Percentiles rank a stretch among this genome's conserved stretches.
Evolutionary conservation across 2,888 invertebrate species (phyloP).

Genomic region (Cataglyphis cursor): DNA sequence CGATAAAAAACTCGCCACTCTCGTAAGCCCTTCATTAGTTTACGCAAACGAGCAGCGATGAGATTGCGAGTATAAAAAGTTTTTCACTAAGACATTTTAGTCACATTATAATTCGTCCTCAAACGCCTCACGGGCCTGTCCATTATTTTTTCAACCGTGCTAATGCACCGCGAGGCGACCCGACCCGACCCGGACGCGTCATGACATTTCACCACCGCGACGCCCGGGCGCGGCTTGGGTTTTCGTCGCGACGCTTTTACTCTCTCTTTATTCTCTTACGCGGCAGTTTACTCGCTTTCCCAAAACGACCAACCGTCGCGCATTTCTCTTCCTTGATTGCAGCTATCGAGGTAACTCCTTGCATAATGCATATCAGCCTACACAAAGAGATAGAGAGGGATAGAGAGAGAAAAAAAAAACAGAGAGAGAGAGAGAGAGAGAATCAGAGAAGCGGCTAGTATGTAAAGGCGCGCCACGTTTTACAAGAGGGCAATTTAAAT

Average conservation of each 20-base stretch:
- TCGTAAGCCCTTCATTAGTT: slow-evolving; percentile 6
- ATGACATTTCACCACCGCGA: slow-evolving; percentile 26
- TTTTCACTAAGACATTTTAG: slow-evolving; percentile 49
- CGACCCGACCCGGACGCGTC: not conserved
- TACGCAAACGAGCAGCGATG: not conserved
- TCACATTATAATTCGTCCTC: not conserved
- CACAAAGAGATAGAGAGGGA: slow-evolving; percentile 35
- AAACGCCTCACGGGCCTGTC: slow-evolving; percentile 14
- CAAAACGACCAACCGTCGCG: slow-evolving; percentile 36
- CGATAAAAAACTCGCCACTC: not conserved
- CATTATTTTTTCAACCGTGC: slow-evolving; percentile 46
- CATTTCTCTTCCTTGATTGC: slow-evolving; percentile 66
- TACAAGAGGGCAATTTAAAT: slow-evolving; percentile 78
- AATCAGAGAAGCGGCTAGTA: slow-evolving; percentile 5
- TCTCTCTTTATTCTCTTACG: slow-evolving; percentile 41
- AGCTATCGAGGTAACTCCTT: slow-evolving; percentile 71
- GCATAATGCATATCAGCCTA: slow-evolving; percentile 76
- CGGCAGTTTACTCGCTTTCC: slow-evolving; percentile 43
- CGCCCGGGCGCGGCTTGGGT: not conserved
- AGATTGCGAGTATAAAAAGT: slow-evolving; percentile 35
- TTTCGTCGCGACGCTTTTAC: slow-evolving; percentile 30
- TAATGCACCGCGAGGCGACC: slow-evolving; percentile 19
- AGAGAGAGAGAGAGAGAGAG: slow-evolving; percentile 8
- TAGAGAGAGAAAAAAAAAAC: not conserved
- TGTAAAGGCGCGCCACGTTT: slow-evolving; percentile 62